Evolutionary conservation across 1,140 invertebrate genomes (phyloP).

Genomic region (Pectinophora gossypiella): DNA sequence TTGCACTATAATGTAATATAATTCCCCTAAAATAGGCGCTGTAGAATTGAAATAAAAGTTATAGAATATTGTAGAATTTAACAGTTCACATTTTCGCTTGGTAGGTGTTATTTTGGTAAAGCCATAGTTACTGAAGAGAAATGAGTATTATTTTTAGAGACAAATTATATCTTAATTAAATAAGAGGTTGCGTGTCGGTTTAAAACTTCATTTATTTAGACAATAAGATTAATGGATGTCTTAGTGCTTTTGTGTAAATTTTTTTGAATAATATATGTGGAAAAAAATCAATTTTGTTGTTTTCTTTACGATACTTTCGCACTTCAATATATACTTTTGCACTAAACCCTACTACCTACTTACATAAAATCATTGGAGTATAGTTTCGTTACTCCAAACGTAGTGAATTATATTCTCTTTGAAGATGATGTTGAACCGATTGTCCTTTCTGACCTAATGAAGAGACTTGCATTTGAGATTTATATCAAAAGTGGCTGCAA

Average conservation of each 20-base stretch:
- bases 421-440: too few species aligned
- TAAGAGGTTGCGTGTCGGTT: constrained; percentile 71
- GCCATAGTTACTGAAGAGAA: constrained; percentile 56
- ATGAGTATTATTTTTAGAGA: constrained; percentile 74
- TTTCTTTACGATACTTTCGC: not conserved
- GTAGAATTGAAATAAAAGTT: constrained; percentile 49
- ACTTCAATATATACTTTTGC: not conserved
- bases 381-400: too few species aligned
- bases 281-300: constrained; percentile 43
- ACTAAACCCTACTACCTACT: not conserved
- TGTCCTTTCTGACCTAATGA: too few species aligned
- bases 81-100: constrained; percentile 61
- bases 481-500: too few species aligned
- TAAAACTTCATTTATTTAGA: constrained; percentile 74
- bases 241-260: constrained; percentile 76
- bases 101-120: constrained; percentile 69
- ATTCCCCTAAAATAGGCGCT: constrained; percentile 47
- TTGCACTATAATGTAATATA: constrained; percentile 65
- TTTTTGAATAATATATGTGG: constrained; percentile 77
- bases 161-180: constrained; percentile 69
- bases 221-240: constrained; percentile 76
- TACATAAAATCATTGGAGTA: too few species aligned
- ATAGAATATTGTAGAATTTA: constrained; percentile 51
- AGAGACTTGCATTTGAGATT: too few species aligned
- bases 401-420: too few species aligned